Evolutionary conservation across 2,888 invertebrate species (phyloP).

Genomic region (Tinea semifulvella): DNA sequence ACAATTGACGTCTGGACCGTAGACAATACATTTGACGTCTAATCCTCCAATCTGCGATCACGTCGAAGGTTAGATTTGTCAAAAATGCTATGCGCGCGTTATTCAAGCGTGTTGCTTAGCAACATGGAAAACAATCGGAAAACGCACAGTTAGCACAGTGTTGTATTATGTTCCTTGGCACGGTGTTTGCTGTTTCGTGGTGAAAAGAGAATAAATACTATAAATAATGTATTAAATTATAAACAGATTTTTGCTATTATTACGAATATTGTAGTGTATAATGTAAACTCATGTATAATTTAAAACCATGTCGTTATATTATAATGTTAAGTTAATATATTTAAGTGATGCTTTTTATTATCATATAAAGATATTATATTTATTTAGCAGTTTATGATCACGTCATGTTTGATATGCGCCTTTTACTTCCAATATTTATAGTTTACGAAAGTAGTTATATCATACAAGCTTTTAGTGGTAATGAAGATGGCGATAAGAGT

Average conservation of each 20-base stretch:
- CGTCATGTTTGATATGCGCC: background rate
- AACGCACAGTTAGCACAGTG: background rate
- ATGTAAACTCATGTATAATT: no score
- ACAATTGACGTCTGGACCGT: background rate
- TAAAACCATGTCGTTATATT: no score
- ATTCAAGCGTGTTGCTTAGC: slow-evolving; percentile 54
- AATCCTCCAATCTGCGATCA: background rate
- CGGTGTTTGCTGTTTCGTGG: background rate
- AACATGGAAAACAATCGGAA: slow-evolving; percentile 38
- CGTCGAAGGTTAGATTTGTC: background rate
- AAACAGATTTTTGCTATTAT: no score
- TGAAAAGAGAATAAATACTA: no score
- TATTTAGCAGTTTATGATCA: no score
- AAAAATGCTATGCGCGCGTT: slow-evolving; percentile 32
- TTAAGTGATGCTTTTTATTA: no score
- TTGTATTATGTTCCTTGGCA: background rate
- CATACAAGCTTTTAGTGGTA: slow-evolving; percentile 23
- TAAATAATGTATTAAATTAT: no score
- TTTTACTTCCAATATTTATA: background rate
- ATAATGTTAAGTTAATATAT: no score
- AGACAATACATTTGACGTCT: background rate
- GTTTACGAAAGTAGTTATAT: background rate
- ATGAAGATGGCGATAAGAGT: slow-evolving; percentile 41
- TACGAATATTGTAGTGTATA: no score
- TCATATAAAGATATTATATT: no score